These are phyloP conservation scores for Cetoscarus ocellatus DNA, from an alignment of 2,797 vertebrate species.

Conservation along the genomic window DNA sequence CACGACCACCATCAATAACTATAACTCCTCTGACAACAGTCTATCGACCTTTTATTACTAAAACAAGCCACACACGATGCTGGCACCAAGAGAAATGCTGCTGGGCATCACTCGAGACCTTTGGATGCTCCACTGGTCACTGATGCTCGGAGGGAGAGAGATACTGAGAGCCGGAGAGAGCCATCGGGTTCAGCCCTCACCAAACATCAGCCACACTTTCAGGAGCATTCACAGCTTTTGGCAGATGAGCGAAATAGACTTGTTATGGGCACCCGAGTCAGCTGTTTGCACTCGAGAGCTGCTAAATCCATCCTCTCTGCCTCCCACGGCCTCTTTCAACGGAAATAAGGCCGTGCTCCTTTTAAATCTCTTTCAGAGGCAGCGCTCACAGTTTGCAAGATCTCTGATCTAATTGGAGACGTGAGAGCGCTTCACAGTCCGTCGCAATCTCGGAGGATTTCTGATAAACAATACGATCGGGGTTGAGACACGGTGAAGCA, in stretches of 20 bases:
- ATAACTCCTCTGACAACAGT: background rate
- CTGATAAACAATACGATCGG: slow-evolving; percentile 24
- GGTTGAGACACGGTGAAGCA: slow-evolving; percentile 29
- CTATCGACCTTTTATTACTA: background rate
- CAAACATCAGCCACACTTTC: slow-evolving; percentile 48
- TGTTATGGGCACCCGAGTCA: slow-evolving; percentile 64
- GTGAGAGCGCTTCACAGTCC: slow-evolving; percentile 31
- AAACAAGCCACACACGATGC: slow-evolving; percentile 12
- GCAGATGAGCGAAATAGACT: slow-evolving; percentile 57
- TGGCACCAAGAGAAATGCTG: slow-evolving; percentile 27
- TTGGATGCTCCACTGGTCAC: slow-evolving; percentile 17
- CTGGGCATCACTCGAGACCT: slow-evolving; percentile 24
- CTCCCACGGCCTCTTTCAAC: slow-evolving; percentile 50
- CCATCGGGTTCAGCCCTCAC: slow-evolving; percentile 43
- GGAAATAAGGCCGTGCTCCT: slow-evolving; percentile 65
- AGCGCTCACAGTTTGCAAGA: slow-evolving; percentile 46
- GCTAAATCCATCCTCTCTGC: slow-evolving; percentile 67
- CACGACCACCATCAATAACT: background rate
- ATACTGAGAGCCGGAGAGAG: slow-evolving; percentile 20
- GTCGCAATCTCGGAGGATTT: slow-evolving; percentile 29
- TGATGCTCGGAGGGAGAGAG: slow-evolving; percentile 20
- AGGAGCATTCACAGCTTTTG: slow-evolving; percentile 39
- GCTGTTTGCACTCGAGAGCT: slow-evolving; percentile 70
- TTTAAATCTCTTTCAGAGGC: slow-evolving; percentile 49
- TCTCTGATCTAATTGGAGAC: slow-evolving; percentile 52